These are phyloP conservation scores for Capricornis sumatraensis DNA, from an alignment of 2,113 vertebrate species.

Conservation along the genomic window DNA sequence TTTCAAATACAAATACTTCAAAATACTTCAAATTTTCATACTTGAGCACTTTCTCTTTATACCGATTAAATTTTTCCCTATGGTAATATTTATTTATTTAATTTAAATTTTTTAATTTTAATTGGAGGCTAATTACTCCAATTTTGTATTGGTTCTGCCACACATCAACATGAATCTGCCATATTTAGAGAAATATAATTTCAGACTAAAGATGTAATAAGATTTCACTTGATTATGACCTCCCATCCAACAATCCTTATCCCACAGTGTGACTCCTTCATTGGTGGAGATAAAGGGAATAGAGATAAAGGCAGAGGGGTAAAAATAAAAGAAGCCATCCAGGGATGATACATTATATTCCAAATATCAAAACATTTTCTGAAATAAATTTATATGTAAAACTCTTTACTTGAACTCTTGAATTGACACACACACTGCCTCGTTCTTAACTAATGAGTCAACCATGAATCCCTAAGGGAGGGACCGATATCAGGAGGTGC, in stretches of 20 bases:
- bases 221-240: neutral
- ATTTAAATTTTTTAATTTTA: too few relatives aligned
- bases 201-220: neutral
- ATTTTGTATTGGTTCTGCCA: too few relatives aligned
- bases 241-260: neutral
- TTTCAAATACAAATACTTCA: neutral
- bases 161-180: too few relatives aligned
- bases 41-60: slow-evolving; percentile 43
- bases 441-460: neutral
- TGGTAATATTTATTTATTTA: slow-evolving; percentile 59
- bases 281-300: neutral
- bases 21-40: neutral
- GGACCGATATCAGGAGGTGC: neutral
- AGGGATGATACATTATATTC: neutral
- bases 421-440: neutral
- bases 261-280: neutral
- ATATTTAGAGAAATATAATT: slow-evolving; percentile 42
- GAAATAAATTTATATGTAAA: neutral
- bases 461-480: neutral
- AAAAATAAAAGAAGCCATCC: neutral
- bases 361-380: neutral
- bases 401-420: neutral
- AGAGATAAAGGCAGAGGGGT: neutral
- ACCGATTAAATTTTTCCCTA: slow-evolving; percentile 23
- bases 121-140: too few relatives aligned